Percentiles rank a stretch among this genome's conserved stretches.
These are phyloP conservation scores for Metridium senile DNA, from an alignment of 92 coral and sea anemone genomes.

Conservation along the genomic window DNA sequence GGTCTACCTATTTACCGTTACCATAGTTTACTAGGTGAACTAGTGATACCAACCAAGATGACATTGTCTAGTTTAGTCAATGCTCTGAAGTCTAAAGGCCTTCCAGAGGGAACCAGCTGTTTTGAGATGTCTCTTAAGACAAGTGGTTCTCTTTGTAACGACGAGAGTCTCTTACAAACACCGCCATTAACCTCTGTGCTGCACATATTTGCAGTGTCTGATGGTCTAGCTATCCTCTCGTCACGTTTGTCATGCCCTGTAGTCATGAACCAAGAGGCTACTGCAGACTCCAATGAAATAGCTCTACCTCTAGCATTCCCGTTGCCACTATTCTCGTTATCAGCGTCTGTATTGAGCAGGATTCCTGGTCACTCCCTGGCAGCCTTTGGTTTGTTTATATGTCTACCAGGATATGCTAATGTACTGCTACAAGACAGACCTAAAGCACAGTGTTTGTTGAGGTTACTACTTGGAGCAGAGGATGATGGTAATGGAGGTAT, in stretches of 20 bases:
- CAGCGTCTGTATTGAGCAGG: constrained; percentile 80
- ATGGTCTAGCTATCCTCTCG: constrained; percentile 87
- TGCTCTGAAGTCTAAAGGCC: constrained; percentile 64
- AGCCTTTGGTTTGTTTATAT: constrained; percentile 92
- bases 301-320: constrained; percentile 50
- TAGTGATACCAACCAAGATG: constrained; percentile 59
- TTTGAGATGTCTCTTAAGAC: constrained; percentile 59
- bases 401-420: constrained; percentile 89
- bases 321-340: constrained; percentile 72
- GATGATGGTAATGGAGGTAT: constrained; percentile 98
- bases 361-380: constrained; percentile 97
- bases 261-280: constrained; percentile 20
- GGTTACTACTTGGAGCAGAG: constrained; percentile 93
- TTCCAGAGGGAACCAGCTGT: constrained; percentile 66
- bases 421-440: constrained; percentile 81
- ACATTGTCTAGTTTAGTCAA: constrained; percentile 68
- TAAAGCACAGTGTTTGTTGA: constrained; percentile 84
- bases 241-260: constrained; percentile 69
- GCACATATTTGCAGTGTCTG: constrained; percentile 79
- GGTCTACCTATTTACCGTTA: constrained; percentile 28
- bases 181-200: constrained; percentile 65
- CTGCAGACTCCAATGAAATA: constrained; percentile 1
- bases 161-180: constrained; percentile 21
- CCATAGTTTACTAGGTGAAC: constrained; percentile 59
- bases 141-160: constrained; percentile 33